Percentiles rank a stretch among this genome's conserved stretches.
Evolutionary conservation across 2,113 vertebrate species (phyloP).

Genomic region (Heteronetta atricapilla): DNA sequence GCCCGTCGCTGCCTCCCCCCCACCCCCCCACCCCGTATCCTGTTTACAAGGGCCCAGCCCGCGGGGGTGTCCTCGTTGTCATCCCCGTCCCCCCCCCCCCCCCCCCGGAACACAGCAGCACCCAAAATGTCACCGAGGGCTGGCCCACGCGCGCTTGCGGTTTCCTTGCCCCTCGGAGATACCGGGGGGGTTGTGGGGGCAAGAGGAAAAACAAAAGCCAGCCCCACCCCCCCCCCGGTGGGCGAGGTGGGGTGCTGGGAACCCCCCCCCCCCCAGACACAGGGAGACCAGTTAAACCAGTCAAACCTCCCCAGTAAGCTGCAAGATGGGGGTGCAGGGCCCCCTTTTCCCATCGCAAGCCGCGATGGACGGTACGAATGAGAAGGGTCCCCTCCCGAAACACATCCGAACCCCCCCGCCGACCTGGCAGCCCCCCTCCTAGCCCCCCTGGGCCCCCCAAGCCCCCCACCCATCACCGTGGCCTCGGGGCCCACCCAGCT

Average conservation of each 20-base stretch:
- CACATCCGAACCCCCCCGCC: too few relatives aligned
- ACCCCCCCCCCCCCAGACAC: neutral
- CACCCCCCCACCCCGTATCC: conserved; percentile 6
- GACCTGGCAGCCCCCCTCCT: too few relatives aligned
- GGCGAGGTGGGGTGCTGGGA: neutral
- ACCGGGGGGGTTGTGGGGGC: neutral
- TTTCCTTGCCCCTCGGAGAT: accelerated
- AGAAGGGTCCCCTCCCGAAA: too few relatives aligned
- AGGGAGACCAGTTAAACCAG: too few relatives aligned
- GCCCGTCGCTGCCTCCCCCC: neutral
- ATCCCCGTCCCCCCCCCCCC: neutral
- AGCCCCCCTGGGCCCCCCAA: too few relatives aligned
- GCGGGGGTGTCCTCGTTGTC: neutral
- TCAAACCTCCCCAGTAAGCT: too few relatives aligned
- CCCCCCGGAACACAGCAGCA: conserved; percentile 5
- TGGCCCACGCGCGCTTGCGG: accelerated
- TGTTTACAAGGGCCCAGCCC: neutral
- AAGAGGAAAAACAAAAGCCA: neutral
- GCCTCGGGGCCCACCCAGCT: too few relatives aligned
- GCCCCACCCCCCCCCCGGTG: accelerated
- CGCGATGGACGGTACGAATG: too few relatives aligned
- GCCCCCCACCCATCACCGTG: too few relatives aligned
- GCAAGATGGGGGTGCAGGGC: too few relatives aligned
- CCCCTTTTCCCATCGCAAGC: too few relatives aligned
- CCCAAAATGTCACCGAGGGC: neutral